Evolutionary conservation across 2,797 vertebrate species (phyloP), one percentile per base, ranked within the genome.

Genomic region (Microctenopoma lineatum): DNA sequence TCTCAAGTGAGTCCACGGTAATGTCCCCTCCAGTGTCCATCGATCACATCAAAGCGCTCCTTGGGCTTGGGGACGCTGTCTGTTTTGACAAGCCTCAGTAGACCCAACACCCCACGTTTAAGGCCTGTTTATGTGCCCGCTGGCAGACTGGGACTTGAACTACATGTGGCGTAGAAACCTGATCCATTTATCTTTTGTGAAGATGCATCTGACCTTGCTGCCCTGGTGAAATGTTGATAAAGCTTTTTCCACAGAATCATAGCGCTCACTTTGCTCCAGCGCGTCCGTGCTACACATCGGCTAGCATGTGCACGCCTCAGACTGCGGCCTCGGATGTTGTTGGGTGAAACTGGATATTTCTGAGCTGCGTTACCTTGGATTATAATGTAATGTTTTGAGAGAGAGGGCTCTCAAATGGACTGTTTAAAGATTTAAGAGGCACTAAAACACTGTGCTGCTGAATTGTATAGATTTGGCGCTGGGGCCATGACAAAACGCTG

Each of bases 111-210:
- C 76, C 85, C 80, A 84, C 89, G 80, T 89, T 93, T 90, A 88
- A 90, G 73, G 84, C 77, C 83, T 84, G 81, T 89, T 92, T 90
- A 88, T 81, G 87, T 86, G 89, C 85, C 80, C 77, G 75, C 69
- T 85, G 84, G 83, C 66, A 67, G 79, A 58, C 70, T 65, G 54
- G 77, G 70, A 80, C 77, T 77, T 82, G 79, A 86, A 87, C 80
- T 81, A 79, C 81, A 81, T 54, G 79, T 81, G 82, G 82, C 41
- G 70, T 76, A 77, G 87, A 90, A 87, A 87, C 77, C 73, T 68
- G 81, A 89, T 88, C 83, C 87, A 85, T 91, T 91, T 91, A 88
- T 92, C 84, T 84, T 86, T 76, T 84, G 86, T 79, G 73, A 83
- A 77, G 84, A 90, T 83, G 77, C 74, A 81, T 84, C 81, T 87